Conservation (phyloP, 2,113 vertebrate genomes). For the Trematocara marginatum region DNA sequence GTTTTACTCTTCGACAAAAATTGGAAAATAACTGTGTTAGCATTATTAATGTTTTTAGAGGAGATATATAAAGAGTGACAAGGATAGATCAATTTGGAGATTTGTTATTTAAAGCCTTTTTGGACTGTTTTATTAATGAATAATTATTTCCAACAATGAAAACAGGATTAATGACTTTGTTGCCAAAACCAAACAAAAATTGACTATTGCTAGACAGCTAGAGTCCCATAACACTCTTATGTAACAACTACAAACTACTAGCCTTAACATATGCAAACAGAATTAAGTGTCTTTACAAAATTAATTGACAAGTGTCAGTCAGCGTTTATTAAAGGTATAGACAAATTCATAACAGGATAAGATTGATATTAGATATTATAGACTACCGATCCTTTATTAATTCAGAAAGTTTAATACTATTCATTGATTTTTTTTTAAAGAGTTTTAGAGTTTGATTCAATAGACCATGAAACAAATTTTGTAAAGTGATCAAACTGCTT, state of each 20-base stretch:
- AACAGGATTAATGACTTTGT: not conserved
- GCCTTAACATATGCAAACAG: not conserved
- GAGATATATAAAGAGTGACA: not conserved
- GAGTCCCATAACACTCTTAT: not conserved
- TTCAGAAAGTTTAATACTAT: not conserved
- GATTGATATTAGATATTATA: not conserved
- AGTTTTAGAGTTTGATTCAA: not conserved
- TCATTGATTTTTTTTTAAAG: not conserved
- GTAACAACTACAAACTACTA: not conserved
- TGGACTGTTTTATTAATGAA: not conserved
- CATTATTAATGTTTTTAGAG: not conserved
- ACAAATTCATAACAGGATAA: not conserved
- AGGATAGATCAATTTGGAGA: not conserved
- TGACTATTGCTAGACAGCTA: not conserved
- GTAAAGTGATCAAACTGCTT: too few relatives aligned
- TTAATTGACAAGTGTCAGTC: not conserved
- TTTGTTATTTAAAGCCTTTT: not conserved
- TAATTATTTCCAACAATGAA: not conserved
- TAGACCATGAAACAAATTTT: too few relatives aligned
- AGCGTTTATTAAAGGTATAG: not conserved
- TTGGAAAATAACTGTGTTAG: not conserved
- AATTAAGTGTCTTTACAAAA: not conserved
- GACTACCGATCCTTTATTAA: not conserved
- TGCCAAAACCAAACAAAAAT: not conserved
- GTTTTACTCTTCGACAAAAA: not conserved